phyloP scores from a whole-genome alignment of 2,797 vertebrate species.

The Cyprinodon diabolis region DNA sequence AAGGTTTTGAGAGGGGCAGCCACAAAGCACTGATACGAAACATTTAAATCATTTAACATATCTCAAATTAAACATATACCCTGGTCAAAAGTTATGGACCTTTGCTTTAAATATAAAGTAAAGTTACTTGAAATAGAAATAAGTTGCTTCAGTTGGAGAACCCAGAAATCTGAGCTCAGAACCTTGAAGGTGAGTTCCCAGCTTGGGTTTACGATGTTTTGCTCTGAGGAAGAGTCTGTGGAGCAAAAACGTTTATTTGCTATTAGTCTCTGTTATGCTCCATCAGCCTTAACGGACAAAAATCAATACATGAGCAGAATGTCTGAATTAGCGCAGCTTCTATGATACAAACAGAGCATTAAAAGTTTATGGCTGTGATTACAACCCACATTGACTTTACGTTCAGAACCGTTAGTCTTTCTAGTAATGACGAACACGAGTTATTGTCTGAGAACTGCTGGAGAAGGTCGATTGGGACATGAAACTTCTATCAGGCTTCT shows the following conservation, averaged over 20 bases:
- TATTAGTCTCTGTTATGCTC: slow-evolving; percentile 66
- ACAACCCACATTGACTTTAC: slow-evolving; percentile 65
- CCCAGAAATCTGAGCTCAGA: too few species aligned
- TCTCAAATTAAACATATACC: too few species aligned
- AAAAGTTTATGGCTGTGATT: slow-evolving; percentile 73
- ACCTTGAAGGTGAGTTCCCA: too few species aligned
- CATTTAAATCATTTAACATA: too few species aligned
- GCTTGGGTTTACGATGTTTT: background rate
- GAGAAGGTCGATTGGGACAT: background rate
- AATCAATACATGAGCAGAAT: slow-evolving; percentile 61
- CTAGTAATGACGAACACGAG: slow-evolving; percentile 58
- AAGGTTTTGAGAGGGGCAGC: too few species aligned
- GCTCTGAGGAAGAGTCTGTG: background rate
- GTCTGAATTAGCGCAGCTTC: slow-evolving; percentile 56
- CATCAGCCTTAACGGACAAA: slow-evolving; percentile 66
- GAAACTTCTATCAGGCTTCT: too few species aligned
- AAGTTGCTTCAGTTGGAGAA: too few species aligned
- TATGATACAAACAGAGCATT: slow-evolving; percentile 57
- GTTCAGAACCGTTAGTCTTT: slow-evolving; percentile 59
- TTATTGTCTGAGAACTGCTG: slow-evolving; percentile 36
- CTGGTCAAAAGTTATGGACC: too few species aligned
- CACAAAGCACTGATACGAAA: too few species aligned
- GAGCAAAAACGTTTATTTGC: slow-evolving; percentile 45
- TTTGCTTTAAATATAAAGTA: background rate
- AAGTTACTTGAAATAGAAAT: background rate